Conservation (phyloP, 2,888 invertebrate species). For the Gerosis bhagava region DNA sequence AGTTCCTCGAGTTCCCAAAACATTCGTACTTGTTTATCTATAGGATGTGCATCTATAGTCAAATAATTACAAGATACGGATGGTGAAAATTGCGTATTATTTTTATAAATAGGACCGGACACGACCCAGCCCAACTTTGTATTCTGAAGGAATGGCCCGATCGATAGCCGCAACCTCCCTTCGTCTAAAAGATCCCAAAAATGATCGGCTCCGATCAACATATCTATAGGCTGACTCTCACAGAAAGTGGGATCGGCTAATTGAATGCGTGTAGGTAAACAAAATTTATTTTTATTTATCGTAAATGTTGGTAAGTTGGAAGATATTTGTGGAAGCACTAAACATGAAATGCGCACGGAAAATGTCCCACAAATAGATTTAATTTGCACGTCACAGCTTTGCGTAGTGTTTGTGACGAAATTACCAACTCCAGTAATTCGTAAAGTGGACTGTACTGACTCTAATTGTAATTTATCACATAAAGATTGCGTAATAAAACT, state of each 20-base stretch:
- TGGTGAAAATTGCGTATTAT: background rate
- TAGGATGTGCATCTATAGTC: background rate
- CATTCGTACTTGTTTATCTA: slow-evolving; percentile 1
- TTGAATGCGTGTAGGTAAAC: slow-evolving; percentile 1
- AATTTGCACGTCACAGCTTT: slow-evolving; percentile 2
- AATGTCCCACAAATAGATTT: background rate
- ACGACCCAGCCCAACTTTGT: slow-evolving; percentile 10
- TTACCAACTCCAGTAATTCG: slow-evolving; percentile 8
- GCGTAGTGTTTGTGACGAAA: slow-evolving; percentile 1
- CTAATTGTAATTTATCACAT: background rate
- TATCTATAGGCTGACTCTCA: background rate
- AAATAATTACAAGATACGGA: slow-evolving; percentile 1
- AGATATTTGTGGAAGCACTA: slow-evolving; percentile 7
- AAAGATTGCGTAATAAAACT: background rate
- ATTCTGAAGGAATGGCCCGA: slow-evolving; percentile 9
- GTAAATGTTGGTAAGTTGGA: background rate
- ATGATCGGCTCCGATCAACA: slow-evolving; percentile 5
- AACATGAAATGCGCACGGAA: slow-evolving; percentile 4
- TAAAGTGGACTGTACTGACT: background rate
- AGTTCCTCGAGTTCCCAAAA: slow-evolving; percentile 9
- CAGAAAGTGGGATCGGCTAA: slow-evolving; percentile 4
- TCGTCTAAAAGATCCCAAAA: slow-evolving; percentile 7
- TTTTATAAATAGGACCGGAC: slow-evolving; percentile 3
- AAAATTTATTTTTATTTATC: too few species aligned
- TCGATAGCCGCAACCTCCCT: background rate